These are phyloP conservation scores for Megaustenia siamemsis DNA, from an alignment of 2,888 invertebrate species.

Conservation along the genomic window DNA sequence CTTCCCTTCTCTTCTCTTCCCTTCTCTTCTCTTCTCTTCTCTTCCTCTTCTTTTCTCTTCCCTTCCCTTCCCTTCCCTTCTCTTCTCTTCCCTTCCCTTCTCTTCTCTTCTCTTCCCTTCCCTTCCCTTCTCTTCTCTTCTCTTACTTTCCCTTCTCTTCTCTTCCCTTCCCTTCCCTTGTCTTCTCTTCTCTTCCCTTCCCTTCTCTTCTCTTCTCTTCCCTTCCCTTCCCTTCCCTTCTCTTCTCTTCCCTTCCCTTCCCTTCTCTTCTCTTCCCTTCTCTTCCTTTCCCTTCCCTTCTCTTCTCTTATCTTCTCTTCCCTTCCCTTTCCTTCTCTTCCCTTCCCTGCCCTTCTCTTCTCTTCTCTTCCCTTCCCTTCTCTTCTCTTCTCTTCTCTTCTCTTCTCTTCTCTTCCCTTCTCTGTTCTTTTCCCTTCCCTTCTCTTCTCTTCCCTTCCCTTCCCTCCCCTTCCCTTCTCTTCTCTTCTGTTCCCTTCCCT, in stretches of 20 bases:
- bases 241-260: neutral
- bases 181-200: neutral
- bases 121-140: neutral
- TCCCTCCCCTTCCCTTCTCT: neutral
- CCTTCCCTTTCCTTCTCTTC: too few relatives aligned
- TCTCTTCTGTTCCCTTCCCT: neutral
- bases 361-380: neutral
- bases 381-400: neutral
- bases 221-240: too few relatives aligned
- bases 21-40: conserved; percentile 20
- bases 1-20: conserved; percentile 4
- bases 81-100: neutral
- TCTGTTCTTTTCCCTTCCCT: too few relatives aligned
- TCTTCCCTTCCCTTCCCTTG: neutral
- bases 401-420: neutral
- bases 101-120: too few relatives aligned
- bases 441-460: neutral
- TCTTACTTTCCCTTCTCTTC: neutral
- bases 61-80: neutral
- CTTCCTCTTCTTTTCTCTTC: neutral
- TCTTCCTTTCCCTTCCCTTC: too few relatives aligned
- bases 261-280: neutral
- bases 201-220: neutral
- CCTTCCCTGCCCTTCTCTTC: too few relatives aligned
- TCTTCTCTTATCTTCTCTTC: too few relatives aligned